These are phyloP conservation scores for Stegastes partitus DNA, from an alignment of 2,113 vertebrate genomes.

Conservation along the genomic window DNA sequence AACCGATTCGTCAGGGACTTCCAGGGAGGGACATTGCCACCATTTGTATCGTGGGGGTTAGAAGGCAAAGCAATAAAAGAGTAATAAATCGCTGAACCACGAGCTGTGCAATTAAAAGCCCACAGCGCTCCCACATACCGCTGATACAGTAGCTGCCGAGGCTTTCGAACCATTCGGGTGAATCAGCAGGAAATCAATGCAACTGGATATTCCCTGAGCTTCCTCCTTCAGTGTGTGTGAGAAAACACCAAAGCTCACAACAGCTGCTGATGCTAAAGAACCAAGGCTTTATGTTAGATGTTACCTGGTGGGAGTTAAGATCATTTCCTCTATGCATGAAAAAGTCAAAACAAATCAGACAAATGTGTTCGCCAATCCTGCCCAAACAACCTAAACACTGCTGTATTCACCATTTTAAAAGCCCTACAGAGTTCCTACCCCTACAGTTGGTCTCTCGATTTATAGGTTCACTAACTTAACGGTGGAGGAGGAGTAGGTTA, in stretches of 20 bases:
- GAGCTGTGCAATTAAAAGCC: neutral
- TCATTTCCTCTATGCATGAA: too few species aligned
- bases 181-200: neutral
- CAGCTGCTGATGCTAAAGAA: neutral
- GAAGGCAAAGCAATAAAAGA: neutral
- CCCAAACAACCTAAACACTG: too few species aligned
- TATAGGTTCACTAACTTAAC: too few species aligned
- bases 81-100: neutral
- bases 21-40: neutral
- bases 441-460: neutral
- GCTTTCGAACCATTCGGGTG: neutral
- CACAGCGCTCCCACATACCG: neutral
- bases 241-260: neutral
- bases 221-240: neutral
- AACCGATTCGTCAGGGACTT: conserved; percentile 24
- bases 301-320: neutral
- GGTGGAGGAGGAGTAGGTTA: too few species aligned
- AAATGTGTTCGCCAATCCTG: too few species aligned
- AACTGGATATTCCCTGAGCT: neutral
- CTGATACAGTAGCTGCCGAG: neutral
- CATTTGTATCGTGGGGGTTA: conserved; percentile 8
- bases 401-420: neutral
- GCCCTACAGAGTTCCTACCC: neutral
- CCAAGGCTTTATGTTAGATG: neutral
- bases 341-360: too few species aligned